Percentiles rank a stretch among this genome's conserved stretches.
These are phyloP conservation scores for Drosophila borealis DNA, from an alignment of 2,888 invertebrate species.

Conservation along the genomic window DNA sequence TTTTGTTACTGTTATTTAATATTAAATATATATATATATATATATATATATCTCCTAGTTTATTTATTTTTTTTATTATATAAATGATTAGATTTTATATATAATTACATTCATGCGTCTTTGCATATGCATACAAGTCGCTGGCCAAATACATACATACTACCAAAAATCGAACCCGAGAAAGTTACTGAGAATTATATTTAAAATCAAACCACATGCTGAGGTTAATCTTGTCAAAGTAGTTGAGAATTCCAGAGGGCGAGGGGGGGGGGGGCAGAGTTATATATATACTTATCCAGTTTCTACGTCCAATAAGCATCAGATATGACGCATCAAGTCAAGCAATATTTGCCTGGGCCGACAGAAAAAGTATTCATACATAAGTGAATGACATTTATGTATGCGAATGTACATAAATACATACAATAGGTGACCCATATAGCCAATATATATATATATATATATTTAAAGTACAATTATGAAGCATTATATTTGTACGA, in stretches of 20 bases:
- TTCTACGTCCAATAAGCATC: conserved; percentile 18
- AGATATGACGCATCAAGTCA: conserved; percentile 6
- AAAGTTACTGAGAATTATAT: conserved; percentile 11
- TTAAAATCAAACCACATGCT: conserved; percentile 29
- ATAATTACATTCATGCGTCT: conserved; percentile 49
- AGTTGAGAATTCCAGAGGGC: not conserved
- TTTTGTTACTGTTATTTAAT: conserved; percentile 38
- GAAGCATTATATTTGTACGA: conserved; percentile 58
- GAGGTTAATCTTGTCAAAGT: conserved; percentile 11
- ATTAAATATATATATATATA: conserved; percentile 19
- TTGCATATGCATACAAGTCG: conserved; percentile 51
- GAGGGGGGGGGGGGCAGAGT: conserved; percentile 1
- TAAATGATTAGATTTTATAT: conserved; percentile 46
- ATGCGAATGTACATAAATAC: conserved; percentile 8
- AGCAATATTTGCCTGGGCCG: conserved; percentile 11
- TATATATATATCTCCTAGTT: conserved; percentile 38
- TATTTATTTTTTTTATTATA: conserved; percentile 31
- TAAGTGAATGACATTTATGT: conserved; percentile 1
- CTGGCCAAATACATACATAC: conserved; percentile 52
- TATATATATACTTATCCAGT: conserved; percentile 31
- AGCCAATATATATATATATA: conserved; percentile 43
- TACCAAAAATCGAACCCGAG: conserved; percentile 17
- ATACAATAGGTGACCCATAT: conserved; percentile 46
- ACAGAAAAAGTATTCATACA: conserved; percentile 5
- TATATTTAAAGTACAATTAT: conserved; percentile 49